Percentiles rank a stretch among this genome's conserved stretches.
These are phyloP conservation scores for Catharus ustulatus DNA, from an alignment of 2,797 vertebrate species.

Conservation along the genomic window DNA sequence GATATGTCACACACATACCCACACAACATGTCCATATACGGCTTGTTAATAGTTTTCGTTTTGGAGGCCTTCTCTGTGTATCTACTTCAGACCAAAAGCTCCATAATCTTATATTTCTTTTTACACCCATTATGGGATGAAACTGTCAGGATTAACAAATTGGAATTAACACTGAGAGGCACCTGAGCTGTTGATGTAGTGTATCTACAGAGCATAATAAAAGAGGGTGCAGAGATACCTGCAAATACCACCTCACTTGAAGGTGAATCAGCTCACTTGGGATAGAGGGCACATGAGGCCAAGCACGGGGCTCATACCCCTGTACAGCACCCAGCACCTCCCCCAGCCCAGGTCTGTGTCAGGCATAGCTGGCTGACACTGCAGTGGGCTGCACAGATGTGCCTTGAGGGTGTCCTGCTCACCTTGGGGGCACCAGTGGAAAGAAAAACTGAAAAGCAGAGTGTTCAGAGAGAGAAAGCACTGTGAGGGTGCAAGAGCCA, in stretches of 20 bases:
- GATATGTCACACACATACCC: background rate
- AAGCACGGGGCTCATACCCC: background rate
- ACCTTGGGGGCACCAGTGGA: fast-evolving
- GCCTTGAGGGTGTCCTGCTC: background rate
- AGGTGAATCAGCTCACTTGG: background rate
- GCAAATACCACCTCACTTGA: background rate
- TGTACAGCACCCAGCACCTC: fast-evolving
- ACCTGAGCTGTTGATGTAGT: background rate
- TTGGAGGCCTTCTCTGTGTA: background rate
- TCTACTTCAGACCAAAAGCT: background rate
- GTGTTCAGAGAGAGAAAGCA: background rate
- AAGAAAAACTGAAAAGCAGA: background rate
- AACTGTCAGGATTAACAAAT: background rate
- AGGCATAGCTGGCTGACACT: background rate
- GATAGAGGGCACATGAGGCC: background rate
- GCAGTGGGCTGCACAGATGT: fast-evolving
- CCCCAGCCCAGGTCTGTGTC: fast-evolving
- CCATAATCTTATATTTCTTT: background rate
- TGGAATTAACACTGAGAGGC: background rate
- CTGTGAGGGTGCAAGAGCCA: fast-evolving
- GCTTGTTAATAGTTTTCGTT: fast-evolving
- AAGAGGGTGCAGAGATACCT: background rate
- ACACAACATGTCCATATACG: fast-evolving
- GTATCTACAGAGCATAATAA: background rate
- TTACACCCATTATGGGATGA: background rate